Conservation (phyloP, 2,888 invertebrate species). For the Norana najaformis region DNA sequence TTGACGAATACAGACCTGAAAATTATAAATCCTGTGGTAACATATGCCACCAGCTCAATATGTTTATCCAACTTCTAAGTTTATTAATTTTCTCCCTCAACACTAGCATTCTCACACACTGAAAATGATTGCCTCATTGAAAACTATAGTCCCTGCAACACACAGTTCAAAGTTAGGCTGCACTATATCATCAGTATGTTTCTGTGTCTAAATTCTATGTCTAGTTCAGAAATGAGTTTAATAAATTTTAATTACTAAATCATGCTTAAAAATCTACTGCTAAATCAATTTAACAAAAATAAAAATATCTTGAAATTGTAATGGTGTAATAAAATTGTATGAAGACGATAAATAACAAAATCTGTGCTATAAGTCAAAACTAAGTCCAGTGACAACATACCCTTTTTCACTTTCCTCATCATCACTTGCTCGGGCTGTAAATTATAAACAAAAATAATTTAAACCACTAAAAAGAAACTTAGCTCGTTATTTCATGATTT, state of each 20-base stretch:
- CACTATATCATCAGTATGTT: not conserved
- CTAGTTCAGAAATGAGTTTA: too few species aligned
- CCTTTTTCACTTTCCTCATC: constrained; percentile 1
- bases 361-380: not conserved
- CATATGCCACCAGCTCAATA: not conserved
- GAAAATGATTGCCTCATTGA: not conserved
- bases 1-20: not conserved
- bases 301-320: not conserved
- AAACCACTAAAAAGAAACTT: too few species aligned
- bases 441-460: not conserved
- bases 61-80: not conserved
- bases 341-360: not conserved
- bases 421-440: not conserved
- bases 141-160: not conserved
- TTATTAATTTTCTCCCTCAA: not conserved
- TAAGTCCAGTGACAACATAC: not conserved
- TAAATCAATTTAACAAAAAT: not conserved
- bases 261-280: not conserved
- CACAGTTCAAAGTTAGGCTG: not conserved
- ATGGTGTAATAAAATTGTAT: not conserved
- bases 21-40: not conserved
- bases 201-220: too few species aligned
- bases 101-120: not conserved
- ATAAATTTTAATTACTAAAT: not conserved
- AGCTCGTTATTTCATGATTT: too few species aligned